Evolutionary conservation across 2,888 invertebrate genomes (phyloP).

Genomic region (Dusona sp.): DNA sequence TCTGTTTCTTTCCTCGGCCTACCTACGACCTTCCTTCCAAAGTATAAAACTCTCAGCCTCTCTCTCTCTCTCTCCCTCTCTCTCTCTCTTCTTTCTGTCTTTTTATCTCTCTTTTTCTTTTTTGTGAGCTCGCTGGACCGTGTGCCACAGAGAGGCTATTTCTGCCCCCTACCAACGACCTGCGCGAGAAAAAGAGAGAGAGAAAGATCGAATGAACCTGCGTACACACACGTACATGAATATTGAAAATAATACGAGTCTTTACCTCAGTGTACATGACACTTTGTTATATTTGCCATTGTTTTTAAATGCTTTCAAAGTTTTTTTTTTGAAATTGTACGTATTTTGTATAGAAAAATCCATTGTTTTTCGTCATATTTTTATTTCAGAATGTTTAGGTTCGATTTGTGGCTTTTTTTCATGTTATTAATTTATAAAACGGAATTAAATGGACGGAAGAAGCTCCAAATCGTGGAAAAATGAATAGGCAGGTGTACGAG

Average conservation of each 20-base stretch:
- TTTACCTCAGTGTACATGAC: background rate
- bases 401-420: background rate
- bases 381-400: background rate
- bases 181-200: conserved; percentile 52
- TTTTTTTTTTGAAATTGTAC: background rate
- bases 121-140: conserved; percentile 54
- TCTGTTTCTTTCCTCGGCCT: conserved; percentile 58
- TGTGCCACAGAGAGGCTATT: conserved; percentile 67
- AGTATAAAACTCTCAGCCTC: conserved; percentile 46
- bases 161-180: conserved; percentile 71
- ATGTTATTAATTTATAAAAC: background rate
- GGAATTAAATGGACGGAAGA: background rate
- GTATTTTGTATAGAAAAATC: background rate
- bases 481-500: conserved; percentile 24
- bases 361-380: background rate
- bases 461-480: background rate
- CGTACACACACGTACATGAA: conserved; percentile 6
- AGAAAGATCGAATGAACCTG: conserved; percentile 4
- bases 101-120: conserved; percentile 6
- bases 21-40: conserved; percentile 71
- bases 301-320: background rate
- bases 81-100: background rate
- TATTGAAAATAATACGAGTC: background rate
- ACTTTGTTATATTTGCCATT: background rate
- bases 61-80: conserved; percentile 45